These are phyloP conservation scores for Acanthopleura granulata DNA, from an alignment of 2,888 invertebrate genomes.

Conservation along the genomic window DNA sequence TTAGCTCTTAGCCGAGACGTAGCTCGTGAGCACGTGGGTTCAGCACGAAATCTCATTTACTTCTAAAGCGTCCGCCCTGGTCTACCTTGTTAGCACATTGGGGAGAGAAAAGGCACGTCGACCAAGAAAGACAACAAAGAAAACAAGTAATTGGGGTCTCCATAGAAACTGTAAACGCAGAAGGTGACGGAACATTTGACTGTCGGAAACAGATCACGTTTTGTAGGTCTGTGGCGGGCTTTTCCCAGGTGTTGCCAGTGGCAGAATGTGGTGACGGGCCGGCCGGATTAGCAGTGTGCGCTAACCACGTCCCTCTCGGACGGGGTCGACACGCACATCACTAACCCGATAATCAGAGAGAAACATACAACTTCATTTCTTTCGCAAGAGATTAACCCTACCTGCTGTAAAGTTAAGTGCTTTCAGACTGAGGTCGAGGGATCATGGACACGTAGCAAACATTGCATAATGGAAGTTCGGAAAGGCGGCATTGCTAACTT, in stretches of 20 bases:
- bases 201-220: neutral
- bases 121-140: slow-evolving; percentile 7
- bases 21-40: no score
- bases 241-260: neutral
- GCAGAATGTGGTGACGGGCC: neutral
- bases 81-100: no score
- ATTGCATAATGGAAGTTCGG: no score
- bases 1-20: no score
- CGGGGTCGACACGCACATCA: neutral
- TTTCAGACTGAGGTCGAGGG: neutral
- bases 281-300: neutral
- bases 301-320: neutral
- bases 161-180: slow-evolving; percentile 5
- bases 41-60: no score
- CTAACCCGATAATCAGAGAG: neutral
- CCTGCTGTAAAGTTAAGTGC: neutral
- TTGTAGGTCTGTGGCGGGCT: neutral
- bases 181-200: neutral
- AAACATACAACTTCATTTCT: neutral
- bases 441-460: no score
- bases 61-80: no score
- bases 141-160: slow-evolving; percentile 2
- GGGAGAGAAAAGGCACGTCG: neutral
- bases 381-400: neutral
- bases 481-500: no score